Percentiles rank a stretch among this genome's conserved stretches.
Evolutionary conservation across 1,140 invertebrate genomes (phyloP).

Genomic region (Papilio aristodemus): DNA sequence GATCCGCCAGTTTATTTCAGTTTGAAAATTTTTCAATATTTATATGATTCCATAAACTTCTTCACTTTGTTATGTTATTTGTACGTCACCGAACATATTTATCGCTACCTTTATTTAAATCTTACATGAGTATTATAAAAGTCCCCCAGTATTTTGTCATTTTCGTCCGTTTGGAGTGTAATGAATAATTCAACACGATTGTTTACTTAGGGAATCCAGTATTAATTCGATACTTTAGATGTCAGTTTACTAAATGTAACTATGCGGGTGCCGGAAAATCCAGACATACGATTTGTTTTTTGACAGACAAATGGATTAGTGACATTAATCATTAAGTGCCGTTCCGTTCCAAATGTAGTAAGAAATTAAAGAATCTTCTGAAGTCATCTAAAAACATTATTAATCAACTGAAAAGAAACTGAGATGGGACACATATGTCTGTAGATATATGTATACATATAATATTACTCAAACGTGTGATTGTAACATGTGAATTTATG

Average conservation of each 20-base stretch:
- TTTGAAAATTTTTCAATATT: conserved; percentile 15
- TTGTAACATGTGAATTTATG: no score
- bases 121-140: no score
- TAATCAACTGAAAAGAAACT: background rate
- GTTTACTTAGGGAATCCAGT: no score
- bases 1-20: background rate
- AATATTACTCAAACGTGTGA: no score
- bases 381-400: background rate
- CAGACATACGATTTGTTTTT: background rate
- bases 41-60: background rate
- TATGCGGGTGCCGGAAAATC: no score
- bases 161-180: no score
- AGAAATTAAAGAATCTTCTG: background rate
- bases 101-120: background rate
- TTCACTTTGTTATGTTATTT: background rate
- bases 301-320: background rate
- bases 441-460: no score
- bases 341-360: background rate
- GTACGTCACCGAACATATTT: background rate
- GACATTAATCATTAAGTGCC: background rate
- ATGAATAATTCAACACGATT: no score
- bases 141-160: background rate
- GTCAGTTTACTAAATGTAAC: no score
- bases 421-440: no score
- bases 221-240: no score